Percentiles rank a stretch among this genome's conserved stretches.
These are phyloP conservation scores for Lymantria dispar DNA, from an alignment of 2,888 invertebrate genomes.

Conservation along the genomic window DNA sequence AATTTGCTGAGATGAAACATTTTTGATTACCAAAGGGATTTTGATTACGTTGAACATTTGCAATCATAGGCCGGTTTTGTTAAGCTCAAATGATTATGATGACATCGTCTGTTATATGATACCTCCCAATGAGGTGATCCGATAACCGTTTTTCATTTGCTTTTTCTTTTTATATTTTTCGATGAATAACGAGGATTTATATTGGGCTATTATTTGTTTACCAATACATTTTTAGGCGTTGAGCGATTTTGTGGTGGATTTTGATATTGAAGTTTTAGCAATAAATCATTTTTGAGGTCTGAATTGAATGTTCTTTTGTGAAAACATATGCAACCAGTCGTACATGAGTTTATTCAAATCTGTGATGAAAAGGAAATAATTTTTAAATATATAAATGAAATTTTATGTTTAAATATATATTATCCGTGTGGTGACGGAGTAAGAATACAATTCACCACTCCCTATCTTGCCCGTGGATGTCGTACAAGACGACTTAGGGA, in stretches of 20 bases:
- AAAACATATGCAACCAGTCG: slow-evolving; percentile 35
- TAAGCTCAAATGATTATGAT: slow-evolving; percentile 36
- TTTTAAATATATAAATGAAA: too few species aligned
- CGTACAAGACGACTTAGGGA: too few species aligned
- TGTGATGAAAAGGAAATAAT: too few species aligned
- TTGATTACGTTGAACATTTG: slow-evolving; percentile 34
- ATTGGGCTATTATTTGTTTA: slow-evolving; percentile 37
- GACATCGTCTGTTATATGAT: slow-evolving; percentile 31
- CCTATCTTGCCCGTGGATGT: too few species aligned
- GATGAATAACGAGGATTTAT: slow-evolving; percentile 35
- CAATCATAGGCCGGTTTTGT: slow-evolving; percentile 30
- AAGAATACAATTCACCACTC: too few species aligned
- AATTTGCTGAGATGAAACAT: slow-evolving; percentile 28
- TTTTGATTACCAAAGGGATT: slow-evolving; percentile 31
- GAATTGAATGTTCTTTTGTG: slow-evolving; percentile 44
- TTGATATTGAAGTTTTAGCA: slow-evolving; percentile 41
- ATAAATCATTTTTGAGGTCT: slow-evolving; percentile 55
- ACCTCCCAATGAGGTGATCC: slow-evolving; percentile 28
- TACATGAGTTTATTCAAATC: slow-evolving; percentile 18
- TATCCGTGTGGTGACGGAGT: too few species aligned
- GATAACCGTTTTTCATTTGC: slow-evolving; percentile 28
- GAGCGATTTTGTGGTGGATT: slow-evolving; percentile 32
- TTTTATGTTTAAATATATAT: too few species aligned
- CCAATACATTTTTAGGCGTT: slow-evolving; percentile 32
- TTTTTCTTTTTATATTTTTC: not conserved